phyloP scores from a whole-genome alignment of 2,888 invertebrate genomes.

The Idaea dimidiata region DNA sequence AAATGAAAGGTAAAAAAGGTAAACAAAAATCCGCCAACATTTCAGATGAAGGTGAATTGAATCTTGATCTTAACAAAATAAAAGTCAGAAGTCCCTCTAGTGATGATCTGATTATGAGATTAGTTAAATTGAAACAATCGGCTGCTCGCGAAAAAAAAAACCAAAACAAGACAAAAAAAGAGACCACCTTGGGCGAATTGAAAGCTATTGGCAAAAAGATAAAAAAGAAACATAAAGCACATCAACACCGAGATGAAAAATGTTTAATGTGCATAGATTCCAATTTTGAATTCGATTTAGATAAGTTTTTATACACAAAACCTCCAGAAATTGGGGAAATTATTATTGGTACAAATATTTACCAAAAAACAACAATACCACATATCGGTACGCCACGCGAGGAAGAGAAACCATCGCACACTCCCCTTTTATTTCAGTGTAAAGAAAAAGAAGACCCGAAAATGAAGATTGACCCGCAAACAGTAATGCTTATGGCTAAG shows the following conservation, averaged over 20 bases:
- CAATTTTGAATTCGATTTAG: conserved; percentile 29
- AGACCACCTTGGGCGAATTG: conserved; percentile 8
- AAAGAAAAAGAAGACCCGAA: conserved; percentile 18
- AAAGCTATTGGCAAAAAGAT: conserved; percentile 6
- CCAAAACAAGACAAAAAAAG: conserved; percentile 1
- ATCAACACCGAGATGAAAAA: conserved; percentile 7
- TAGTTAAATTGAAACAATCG: conserved; percentile 42
- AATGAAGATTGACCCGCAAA: background rate
- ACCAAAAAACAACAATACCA: conserved; percentile 40
- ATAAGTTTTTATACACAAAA: conserved; percentile 34
- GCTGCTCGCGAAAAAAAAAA: conserved; percentile 8
- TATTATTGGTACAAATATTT: conserved; percentile 51
- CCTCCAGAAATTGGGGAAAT: conserved; percentile 33
- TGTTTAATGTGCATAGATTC: conserved; percentile 38
- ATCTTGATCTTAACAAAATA: conserved; percentile 35
- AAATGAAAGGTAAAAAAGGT: background rate
- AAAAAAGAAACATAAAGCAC: conserved; percentile 11
- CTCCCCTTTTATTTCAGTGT: conserved; percentile 40
- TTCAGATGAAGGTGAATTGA: conserved; percentile 14
- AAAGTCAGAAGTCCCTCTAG: conserved; percentile 34
- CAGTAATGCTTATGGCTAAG: background rate
- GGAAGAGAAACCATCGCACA: conserved; percentile 18
- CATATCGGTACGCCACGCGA: conserved; percentile 18
- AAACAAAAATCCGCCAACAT: background rate
- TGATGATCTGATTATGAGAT: conserved; percentile 39